Evolutionary conservation across 2,888 invertebrate species (phyloP).

Genomic region (Anticlea derivata): DNA sequence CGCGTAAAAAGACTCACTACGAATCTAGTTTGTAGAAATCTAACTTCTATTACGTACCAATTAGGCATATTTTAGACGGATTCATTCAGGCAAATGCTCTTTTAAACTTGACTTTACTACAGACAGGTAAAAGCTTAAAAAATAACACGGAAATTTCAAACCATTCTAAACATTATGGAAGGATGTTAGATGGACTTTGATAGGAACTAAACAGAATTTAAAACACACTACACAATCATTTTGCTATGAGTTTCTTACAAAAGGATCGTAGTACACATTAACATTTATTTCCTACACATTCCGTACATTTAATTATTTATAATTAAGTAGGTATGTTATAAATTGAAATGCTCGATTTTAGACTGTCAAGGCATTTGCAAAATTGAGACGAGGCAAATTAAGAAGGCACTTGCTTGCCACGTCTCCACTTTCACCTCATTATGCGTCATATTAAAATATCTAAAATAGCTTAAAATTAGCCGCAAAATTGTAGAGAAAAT

Average conservation of each 20-base stretch:
- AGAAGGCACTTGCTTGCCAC: slow-evolving; percentile 36
- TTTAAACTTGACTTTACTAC: slow-evolving; percentile 33
- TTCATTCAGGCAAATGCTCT: slow-evolving; percentile 23
- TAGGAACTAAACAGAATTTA: slow-evolving; percentile 48
- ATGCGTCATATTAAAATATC: slow-evolving; percentile 19
- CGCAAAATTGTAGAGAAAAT: slow-evolving; percentile 17
- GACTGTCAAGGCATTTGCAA: slow-evolving; percentile 17
- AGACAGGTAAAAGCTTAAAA: slow-evolving; percentile 44
- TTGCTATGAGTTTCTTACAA: slow-evolving; percentile 42
- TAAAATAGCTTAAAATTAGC: slow-evolving; percentile 21
- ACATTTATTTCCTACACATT: slow-evolving; percentile 32
- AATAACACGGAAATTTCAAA: slow-evolving; percentile 31
- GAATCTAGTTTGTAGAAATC: slow-evolving; percentile 30
- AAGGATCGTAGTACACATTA: slow-evolving; percentile 35
- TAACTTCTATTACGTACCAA: slow-evolving; percentile 26
- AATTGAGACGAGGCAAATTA: slow-evolving; percentile 31
- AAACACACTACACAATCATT: slow-evolving; percentile 43
- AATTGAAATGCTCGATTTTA: slow-evolving; percentile 18
- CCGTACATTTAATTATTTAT: slow-evolving; percentile 35
- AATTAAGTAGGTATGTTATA: slow-evolving; percentile 21
- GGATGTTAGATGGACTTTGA: slow-evolving; percentile 55
- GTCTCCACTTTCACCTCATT: slow-evolving; percentile 23
- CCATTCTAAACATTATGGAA: slow-evolving; percentile 44
- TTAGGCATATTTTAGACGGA: slow-evolving; percentile 32
- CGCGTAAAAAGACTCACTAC: slow-evolving; percentile 19